Evolutionary conservation across 1,140 invertebrate genomes (phyloP), one percentile per base, ranked within the genome.

Genomic region (Aphelenchoides avenae): DNA sequence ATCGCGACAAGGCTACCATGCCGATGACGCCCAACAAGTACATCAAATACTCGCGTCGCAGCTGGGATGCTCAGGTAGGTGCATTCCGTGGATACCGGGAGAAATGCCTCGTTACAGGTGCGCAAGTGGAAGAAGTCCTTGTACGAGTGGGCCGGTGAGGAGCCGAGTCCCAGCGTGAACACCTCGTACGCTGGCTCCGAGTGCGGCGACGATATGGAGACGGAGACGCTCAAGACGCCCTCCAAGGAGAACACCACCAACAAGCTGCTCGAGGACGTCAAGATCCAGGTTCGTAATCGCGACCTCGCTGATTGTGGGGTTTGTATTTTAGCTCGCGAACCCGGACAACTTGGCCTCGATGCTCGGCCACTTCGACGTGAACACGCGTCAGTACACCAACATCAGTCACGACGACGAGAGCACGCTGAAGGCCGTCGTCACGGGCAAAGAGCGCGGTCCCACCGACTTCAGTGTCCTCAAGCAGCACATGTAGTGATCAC

Each of bases 1-100:
- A 60, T 11, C 68, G 68, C 26, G 15, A 49, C n/a, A 33, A 49
- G 13, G 49, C 59, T 24, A 57, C 52, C 15, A 44, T 61, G 20
- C 80, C 80, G 9, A 60, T 64, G 30, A 81, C 80, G 13, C 80
- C 80, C 6, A 76, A 80, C 49, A 81, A 81, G 59, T 71, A 66
- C 43, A 27, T 66, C 36, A 79, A 80, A 60, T 73, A 60, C 49
- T 76, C 75, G 44, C 71, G 80, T 6, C 60, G 80, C n/a, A 75
- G 71, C 9, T 81, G 79, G 78, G 80, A 81, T 61, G 52, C 48
- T 22, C 66, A 72, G 49, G 57, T 51, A 4, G 22, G 40, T 36
- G 13, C 18, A 36, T 36, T 36, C 13, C 18, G 13, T 36, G 18
- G 34, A 13, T 13, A 36, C 34, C 13, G 18, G 13, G 13, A 13